These are phyloP conservation scores for Periplaneta americana DNA, from an alignment of 1,140 invertebrate genomes.

Conservation along the genomic window DNA sequence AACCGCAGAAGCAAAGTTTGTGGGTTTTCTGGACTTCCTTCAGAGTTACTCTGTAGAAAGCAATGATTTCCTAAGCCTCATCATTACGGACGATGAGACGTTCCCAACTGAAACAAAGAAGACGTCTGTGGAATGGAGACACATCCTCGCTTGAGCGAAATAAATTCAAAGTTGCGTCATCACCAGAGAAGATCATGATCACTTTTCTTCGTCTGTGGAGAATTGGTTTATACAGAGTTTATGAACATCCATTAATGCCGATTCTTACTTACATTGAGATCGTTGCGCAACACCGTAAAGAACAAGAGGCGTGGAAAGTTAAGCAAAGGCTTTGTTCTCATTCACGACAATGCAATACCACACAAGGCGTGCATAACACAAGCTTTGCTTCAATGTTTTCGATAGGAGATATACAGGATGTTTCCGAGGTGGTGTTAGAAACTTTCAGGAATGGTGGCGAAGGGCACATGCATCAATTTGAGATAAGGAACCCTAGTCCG, in stretches of 20 bases:
- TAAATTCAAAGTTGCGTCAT: background rate
- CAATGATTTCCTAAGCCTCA: conserved; percentile 22
- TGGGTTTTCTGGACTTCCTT: conserved; percentile 11
- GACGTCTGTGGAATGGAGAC: conserved; percentile 9
- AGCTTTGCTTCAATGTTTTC: background rate
- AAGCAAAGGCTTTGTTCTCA: conserved; percentile 1
- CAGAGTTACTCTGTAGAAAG: conserved; percentile 19
- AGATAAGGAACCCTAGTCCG: no score
- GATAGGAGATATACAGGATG: no score
- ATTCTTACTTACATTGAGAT: background rate
- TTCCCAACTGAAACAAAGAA: conserved; percentile 14
- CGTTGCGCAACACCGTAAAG: conserved; percentile 2
- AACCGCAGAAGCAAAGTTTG: background rate
- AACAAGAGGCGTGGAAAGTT: conserved; percentile 13
- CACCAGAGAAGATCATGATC: no score
- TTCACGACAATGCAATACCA: conserved; percentile 6
- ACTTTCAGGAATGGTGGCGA: no score
- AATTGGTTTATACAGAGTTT: conserved; percentile 11
- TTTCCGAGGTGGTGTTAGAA: no score
- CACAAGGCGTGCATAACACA: background rate
- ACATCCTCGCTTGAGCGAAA: background rate
- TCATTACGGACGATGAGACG: conserved; percentile 23
- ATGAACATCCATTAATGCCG: conserved; percentile 1
- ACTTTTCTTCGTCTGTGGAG: conserved; percentile 4
- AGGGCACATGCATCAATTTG: no score